Conservation (phyloP, 2,888 invertebrate genomes). For the Anorthoa munda region DNA sequence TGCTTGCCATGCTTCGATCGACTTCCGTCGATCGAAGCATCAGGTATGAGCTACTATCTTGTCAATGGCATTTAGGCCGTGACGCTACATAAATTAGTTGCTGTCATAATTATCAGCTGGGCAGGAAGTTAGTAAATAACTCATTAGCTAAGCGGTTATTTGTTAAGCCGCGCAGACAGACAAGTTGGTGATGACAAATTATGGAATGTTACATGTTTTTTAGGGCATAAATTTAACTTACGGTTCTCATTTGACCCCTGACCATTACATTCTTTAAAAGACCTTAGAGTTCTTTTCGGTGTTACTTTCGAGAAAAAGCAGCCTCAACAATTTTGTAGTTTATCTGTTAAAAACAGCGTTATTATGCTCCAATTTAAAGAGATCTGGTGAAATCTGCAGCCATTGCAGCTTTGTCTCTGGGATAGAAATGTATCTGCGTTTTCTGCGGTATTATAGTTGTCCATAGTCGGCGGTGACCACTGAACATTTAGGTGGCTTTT, state of each 20-base stretch:
- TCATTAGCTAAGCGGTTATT: constrained; percentile 15
- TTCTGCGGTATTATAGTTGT: neutral
- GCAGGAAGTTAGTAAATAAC: constrained; percentile 38
- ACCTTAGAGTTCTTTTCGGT: too few species aligned
- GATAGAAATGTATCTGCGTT: neutral
- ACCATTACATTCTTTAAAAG: too few species aligned
- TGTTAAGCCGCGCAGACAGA: constrained; percentile 16
- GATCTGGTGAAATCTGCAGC: neutral
- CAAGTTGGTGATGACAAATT: neutral
- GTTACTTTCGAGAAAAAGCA: too few species aligned
- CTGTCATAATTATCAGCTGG: constrained; percentile 46
- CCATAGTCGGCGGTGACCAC: neutral
- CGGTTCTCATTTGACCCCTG: too few species aligned
- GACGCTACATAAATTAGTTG: constrained; percentile 37
- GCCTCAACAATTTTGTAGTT: too few species aligned
- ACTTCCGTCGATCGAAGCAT: too few species aligned
- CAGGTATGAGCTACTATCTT: constrained; percentile 36
- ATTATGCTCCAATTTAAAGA: neutral
- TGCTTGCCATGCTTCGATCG: too few species aligned
- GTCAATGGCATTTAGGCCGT: constrained; percentile 45
- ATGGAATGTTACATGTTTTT: neutral
- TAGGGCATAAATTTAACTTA: too few species aligned
- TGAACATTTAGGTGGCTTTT: neutral
- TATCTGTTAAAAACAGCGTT: neutral
- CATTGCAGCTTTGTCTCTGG: neutral